A percentile compares a stretch with the other conserved stretches of the same genome.
These are phyloP conservation scores for Astropecten irregularis DNA, from an alignment of 53 echinoderm and acorn worm genomes.

Conservation along the genomic window DNA sequence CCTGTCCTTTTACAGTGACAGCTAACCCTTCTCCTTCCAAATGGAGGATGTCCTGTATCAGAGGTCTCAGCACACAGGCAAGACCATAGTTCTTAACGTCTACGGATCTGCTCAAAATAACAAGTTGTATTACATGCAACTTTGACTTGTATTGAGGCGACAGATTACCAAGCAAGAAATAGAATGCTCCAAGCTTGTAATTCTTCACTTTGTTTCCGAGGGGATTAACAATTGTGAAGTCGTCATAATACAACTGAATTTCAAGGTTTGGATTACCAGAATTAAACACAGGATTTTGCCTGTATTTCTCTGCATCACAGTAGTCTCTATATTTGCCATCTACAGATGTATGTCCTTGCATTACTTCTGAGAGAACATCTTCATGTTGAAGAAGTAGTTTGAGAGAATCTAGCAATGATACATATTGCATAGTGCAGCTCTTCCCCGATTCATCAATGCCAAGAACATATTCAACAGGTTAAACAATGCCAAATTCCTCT, in stretches of 20 bases:
- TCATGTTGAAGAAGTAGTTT: constrained; percentile 3
- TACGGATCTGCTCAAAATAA: constrained; percentile 16
- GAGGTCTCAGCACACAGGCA: background rate
- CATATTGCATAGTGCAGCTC: constrained; percentile 20
- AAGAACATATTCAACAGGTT: constrained; percentile 48
- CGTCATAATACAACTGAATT: constrained; percentile 55
- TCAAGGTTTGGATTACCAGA: constrained; percentile 12
- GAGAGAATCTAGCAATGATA: constrained; percentile 42
- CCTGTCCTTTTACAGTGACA: constrained; percentile 1
- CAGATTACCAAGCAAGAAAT: constrained; percentile 35
- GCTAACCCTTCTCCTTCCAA: constrained; percentile 23
- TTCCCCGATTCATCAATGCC: background rate
- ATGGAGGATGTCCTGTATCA: background rate
- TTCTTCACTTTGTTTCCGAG: constrained; percentile 33
- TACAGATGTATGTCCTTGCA: constrained; percentile 16
- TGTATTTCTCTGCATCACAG: constrained; percentile 28
- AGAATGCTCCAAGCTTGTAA: constrained; percentile 34
- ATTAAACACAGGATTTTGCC: background rate
- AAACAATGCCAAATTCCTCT: constrained; percentile 7
- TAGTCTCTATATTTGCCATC: constrained; percentile 19
- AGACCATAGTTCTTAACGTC: constrained; percentile 34
- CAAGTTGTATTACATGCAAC: constrained; percentile 48
- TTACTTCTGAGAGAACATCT: constrained; percentile 24
- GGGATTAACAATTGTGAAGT: constrained; percentile 50
- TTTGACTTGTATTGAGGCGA: constrained; percentile 22